These are phyloP conservation scores for Phenganax marumi DNA, from an alignment of 92 coral and sea anemone species.

Conservation along the genomic window DNA sequence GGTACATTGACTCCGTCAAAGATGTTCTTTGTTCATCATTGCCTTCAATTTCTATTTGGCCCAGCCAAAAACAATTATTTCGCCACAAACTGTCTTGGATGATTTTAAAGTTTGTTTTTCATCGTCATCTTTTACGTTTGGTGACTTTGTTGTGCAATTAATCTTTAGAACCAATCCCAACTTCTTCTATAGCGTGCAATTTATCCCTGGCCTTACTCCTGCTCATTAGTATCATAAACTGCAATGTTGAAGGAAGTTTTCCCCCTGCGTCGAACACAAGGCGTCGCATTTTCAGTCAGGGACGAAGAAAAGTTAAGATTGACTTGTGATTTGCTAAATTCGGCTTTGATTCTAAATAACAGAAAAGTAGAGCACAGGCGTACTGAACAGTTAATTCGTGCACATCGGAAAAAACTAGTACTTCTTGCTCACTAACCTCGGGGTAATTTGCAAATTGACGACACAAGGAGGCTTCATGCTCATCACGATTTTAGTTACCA, in stretches of 20 bases:
- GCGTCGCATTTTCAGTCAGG: constrained; percentile 30
- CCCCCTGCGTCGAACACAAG: constrained; percentile 36
- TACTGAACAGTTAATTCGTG: not conserved
- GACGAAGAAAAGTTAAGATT: constrained; percentile 40
- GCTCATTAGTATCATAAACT: constrained; percentile 14
- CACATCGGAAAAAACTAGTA: not conserved
- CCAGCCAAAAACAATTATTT: no score
- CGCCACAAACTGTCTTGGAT: no score
- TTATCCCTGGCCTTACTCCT: not conserved
- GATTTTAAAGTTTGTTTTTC: no score
- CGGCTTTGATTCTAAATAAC: constrained; percentile 30
- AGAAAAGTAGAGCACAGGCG: not conserved
- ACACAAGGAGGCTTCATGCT: constrained; percentile 64
- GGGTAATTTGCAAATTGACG: constrained; percentile 33
- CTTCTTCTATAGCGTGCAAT: not conserved
- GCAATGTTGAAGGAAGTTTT: constrained; percentile 18
- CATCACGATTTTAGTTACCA: constrained; percentile 78
- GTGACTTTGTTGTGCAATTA: not conserved
- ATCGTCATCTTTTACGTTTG: no score
- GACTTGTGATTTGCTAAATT: constrained; percentile 37
- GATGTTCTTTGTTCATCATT: no score
- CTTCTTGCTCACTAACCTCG: constrained; percentile 3
- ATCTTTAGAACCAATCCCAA: not conserved
- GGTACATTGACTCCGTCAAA: no score
- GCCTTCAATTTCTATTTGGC: no score